These are phyloP conservation scores for Alfaro cultratus DNA, from an alignment of 2,797 vertebrate species.

Conservation along the genomic window DNA sequence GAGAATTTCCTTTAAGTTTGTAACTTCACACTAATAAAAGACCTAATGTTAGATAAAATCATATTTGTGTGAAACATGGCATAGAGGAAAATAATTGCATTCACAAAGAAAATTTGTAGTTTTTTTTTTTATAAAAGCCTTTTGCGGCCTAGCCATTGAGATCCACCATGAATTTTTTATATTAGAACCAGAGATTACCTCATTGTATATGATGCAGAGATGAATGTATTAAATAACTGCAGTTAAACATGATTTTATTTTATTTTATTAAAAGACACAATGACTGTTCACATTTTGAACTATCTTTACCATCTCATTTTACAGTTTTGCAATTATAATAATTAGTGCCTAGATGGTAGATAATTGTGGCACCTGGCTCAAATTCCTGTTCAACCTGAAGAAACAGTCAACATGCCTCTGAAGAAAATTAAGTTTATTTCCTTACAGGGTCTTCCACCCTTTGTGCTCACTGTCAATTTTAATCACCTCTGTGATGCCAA, in stretches of 20 bases:
- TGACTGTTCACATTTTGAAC: neutral
- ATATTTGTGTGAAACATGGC: constrained; percentile 14
- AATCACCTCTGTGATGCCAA: neutral
- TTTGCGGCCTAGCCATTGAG: neutral
- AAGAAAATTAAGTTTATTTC: neutral
- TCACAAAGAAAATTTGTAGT: neutral
- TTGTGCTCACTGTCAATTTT: neutral
- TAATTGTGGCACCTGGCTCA: neutral
- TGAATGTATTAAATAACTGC: neutral
- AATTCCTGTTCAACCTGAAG: neutral
- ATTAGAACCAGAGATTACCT: neutral
- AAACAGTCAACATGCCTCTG: neutral
- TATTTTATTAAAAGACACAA: neutral
- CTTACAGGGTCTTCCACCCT: neutral
- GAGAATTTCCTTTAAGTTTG: constrained; percentile 22
- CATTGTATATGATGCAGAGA: neutral
- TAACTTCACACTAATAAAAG: constrained; percentile 1
- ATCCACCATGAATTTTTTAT: neutral
- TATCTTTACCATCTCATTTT: neutral
- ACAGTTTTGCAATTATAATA: neutral
- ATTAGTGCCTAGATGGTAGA: neutral
- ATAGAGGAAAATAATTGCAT: neutral
- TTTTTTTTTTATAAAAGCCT: neutral
- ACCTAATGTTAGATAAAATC: neutral
- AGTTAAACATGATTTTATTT: neutral